Evolutionary conservation across 2,888 invertebrate genomes (phyloP).

Genomic region (Stenotaenia linearis): DNA sequence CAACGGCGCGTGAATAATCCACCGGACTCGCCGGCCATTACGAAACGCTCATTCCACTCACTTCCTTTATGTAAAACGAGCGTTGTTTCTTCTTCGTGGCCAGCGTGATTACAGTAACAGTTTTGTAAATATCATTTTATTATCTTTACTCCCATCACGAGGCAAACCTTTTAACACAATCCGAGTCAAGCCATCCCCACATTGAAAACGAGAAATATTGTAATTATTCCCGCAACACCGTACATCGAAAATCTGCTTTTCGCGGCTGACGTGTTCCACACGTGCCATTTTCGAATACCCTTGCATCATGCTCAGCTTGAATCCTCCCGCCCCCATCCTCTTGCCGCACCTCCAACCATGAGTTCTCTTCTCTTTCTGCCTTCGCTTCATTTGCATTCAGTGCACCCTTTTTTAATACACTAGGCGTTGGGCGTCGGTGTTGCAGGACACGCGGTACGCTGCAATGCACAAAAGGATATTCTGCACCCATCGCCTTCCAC

Average conservation of each 20-base stretch:
- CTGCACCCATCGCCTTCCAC: neutral
- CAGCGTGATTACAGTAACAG: neutral
- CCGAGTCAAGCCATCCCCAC: neutral
- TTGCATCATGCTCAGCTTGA: neutral
- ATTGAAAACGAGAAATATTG: neutral
- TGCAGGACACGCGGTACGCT: neutral
- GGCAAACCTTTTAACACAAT: neutral
- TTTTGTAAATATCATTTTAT: neutral
- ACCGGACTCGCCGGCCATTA: neutral
- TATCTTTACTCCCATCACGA: neutral
- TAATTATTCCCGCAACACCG: neutral
- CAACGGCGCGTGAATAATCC: neutral
- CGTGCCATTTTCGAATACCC: neutral
- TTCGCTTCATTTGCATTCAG: neutral
- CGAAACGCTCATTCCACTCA: neutral
- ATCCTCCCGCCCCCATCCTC: neutral
- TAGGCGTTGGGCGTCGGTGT: neutral
- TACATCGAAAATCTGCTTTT: neutral
- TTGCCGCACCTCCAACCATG: neutral
- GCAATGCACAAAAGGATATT: neutral
- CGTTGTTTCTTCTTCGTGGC: neutral
- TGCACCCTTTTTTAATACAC: neutral
- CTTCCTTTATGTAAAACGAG: neutral
- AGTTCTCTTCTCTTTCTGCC: neutral
- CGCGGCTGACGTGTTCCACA: neutral